Base-by-base conservation (phyloP, 2,888 invertebrate species). In the Dimorphilus gyrociliatus region DNA sequence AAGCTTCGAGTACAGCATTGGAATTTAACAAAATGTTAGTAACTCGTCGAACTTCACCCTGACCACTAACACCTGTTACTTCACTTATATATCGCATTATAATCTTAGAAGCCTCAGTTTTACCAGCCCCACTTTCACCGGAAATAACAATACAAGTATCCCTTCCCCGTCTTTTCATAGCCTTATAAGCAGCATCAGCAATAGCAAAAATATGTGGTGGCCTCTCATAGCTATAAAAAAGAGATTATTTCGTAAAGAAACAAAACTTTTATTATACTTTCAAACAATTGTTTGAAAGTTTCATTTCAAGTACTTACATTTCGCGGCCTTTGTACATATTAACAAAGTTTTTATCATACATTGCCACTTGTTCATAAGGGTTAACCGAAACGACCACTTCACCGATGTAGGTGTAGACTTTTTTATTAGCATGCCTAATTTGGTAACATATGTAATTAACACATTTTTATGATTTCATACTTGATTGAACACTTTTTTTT, bases 21-120 rank as follows among this genome's bases (percentile, higher is more conserved):
- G 92, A 92, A 54, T 90, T 86, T 35, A 97, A 80, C 4, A 97
- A 72, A 15, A 94, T 81, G 67, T 92, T 88, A 69, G 94, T 97
- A 4, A 94, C 92, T 54, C 86, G 85, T 68, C 15, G 69, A 48
- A 94, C 88, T 64, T 94, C 94, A 58, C 80, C 78, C 60, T 88
- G 84, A 16, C 81, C 81, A 34, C 80, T 76, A 48, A 71, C 59
- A 65, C 90, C 92, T 16, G 94, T 94, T 38, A 94, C 88, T 3
- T 92, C 92, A 1, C 94, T 92, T 44, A 97, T 86, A 45, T 70
- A 70, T 30, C 85, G 81, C 92, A 97, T 92, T 44, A 97, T 92
- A 54, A 92, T 90, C 69, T 97, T 97, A 35, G 90, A 90, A 0
- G 94, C 90, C 63, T 97, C 94, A 4, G 94, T 97, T 67, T 97